These are phyloP conservation scores for Pampus argenteus DNA, from an alignment of 2,797 vertebrate species.

Conservation along the genomic window DNA sequence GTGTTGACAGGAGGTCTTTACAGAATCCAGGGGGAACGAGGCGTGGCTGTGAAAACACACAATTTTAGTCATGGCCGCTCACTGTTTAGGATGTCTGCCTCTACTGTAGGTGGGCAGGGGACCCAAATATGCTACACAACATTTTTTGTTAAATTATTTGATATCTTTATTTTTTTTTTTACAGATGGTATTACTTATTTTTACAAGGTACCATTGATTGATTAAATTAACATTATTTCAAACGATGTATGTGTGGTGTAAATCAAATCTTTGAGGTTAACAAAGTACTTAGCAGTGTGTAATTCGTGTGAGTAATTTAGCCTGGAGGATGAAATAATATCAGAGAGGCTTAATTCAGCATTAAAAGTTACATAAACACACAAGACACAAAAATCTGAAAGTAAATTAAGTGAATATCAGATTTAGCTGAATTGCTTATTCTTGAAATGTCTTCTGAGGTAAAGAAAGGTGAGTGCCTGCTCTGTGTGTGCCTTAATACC, in stretches of 20 bases:
- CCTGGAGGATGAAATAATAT: background rate
- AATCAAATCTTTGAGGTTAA: background rate
- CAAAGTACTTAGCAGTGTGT: background rate
- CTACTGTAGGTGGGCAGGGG: background rate
- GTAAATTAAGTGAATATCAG: background rate
- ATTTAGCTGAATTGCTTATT: conserved; percentile 2
- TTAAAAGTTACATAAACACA: background rate
- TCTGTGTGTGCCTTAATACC: conserved; percentile 51
- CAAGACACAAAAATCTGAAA: background rate
- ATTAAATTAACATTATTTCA: background rate
- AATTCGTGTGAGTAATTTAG: background rate
- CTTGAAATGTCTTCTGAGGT: conserved; percentile 21
- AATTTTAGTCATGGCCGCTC: background rate
- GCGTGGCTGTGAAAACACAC: conserved; percentile 60
- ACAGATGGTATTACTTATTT: background rate
- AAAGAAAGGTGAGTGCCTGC: conserved; percentile 1
- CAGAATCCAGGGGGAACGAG: conserved; percentile 70
- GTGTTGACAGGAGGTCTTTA: conserved; percentile 76
- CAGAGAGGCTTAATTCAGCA: background rate
- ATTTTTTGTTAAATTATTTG: background rate
- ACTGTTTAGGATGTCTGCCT: background rate
- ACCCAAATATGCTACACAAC: no score
- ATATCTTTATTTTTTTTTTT: background rate
- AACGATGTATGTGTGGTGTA: background rate
- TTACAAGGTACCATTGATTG: background rate